Percentiles rank a stretch among this genome's conserved stretches.
These are phyloP conservation scores for Pristis pectinata DNA, from an alignment of 2,797 vertebrate genomes.

Conservation along the genomic window DNA sequence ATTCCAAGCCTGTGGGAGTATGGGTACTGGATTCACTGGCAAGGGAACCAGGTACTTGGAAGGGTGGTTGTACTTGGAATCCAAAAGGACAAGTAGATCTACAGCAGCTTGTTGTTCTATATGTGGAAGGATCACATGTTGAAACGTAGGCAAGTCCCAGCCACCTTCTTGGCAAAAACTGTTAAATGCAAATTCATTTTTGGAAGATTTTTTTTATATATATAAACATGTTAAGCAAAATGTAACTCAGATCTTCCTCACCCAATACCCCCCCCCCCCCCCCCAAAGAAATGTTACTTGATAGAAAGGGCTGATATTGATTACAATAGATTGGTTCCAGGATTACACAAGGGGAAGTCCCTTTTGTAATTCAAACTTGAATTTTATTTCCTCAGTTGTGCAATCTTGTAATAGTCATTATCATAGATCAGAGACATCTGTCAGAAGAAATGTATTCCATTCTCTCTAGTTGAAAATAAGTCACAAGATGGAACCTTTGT, in stretches of 20 bases:
- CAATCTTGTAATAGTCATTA: not conserved
- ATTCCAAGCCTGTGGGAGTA: no score
- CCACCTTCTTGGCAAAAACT: not conserved
- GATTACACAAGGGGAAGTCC: not conserved
- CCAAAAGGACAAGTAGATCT: no score
- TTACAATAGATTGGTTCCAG: not conserved
- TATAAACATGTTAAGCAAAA: no score
- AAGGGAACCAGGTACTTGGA: no score
- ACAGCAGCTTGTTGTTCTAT: no score
- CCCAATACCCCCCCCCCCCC: no score
- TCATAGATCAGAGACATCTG: not conserved
- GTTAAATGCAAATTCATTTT: not conserved
- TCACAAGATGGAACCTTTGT: not conserved
- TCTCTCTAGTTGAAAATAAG: not conserved
- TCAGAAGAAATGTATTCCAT: not conserved
- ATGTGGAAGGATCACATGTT: not conserved
- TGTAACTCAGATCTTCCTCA: no score
- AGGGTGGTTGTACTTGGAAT: no score
- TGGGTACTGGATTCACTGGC: no score
- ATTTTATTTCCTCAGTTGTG: not conserved
- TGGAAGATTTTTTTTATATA: no score
- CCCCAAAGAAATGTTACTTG: not conserved
- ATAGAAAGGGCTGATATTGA: not conserved
- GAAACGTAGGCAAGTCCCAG: not conserved
- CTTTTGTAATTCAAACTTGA: not conserved